A percentile compares a stretch with the other conserved stretches of the same genome.
These are phyloP conservation scores for Emydoidea blandingii DNA, from an alignment of 2,797 vertebrate species.

Conservation along the genomic window DNA sequence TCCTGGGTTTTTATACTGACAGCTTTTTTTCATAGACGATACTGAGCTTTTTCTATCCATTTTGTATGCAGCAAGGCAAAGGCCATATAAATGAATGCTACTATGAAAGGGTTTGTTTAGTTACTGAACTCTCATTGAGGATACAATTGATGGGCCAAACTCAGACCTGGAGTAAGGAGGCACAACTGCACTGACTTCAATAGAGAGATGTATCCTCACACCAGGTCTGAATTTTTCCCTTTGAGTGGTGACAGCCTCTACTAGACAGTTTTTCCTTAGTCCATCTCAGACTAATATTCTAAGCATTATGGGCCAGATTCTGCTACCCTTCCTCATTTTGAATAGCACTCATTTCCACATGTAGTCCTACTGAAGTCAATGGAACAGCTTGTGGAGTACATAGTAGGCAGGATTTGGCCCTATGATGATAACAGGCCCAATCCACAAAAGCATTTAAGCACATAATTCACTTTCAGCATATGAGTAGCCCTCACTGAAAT, in stretches of 20 bases:
- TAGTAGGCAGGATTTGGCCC: accelerated
- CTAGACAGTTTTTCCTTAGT: neutral
- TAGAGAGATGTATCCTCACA: neutral
- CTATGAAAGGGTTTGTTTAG: neutral
- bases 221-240: neutral
- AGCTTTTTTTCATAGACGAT: neutral
- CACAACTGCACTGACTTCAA: accelerated
- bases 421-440: accelerated
- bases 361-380: neutral
- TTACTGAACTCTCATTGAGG: neutral
- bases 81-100: neutral
- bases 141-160: neutral
- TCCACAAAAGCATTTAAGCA: accelerated
- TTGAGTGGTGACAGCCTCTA: accelerated
- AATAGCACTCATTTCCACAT: neutral
- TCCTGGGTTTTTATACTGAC: neutral
- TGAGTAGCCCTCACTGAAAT: neutral
- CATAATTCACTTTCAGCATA: neutral
- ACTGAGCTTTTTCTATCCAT: neutral
- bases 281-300: neutral
- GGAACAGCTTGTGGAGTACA: accelerated
- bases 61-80: neutral
- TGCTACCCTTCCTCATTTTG: neutral
- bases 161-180: neutral
- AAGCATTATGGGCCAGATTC: neutral